phyloP scores from a whole-genome alignment of 2,113 vertebrate genomes.

The Pelecanus crispus region DNA sequence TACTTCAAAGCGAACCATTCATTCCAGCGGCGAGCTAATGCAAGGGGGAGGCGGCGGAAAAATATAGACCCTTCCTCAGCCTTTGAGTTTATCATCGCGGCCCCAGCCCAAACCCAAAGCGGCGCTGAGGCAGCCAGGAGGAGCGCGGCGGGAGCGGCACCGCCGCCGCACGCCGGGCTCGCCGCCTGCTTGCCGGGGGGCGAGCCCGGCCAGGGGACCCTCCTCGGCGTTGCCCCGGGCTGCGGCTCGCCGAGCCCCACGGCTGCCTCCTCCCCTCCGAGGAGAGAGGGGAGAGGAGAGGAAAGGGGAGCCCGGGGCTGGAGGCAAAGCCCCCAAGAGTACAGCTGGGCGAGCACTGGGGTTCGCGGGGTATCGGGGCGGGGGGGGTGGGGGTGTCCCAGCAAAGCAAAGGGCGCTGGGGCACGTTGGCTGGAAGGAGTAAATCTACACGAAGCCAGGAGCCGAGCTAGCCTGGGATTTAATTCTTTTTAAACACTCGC shows the following conservation, averaged over 20 bases:
- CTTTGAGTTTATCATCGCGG: background rate
- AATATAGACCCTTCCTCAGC: background rate
- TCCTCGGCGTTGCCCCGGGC: background rate
- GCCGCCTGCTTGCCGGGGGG: background rate
- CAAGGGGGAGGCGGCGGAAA: background rate
- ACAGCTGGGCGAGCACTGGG: background rate
- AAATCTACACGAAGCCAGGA: background rate
- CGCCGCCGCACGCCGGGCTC: background rate
- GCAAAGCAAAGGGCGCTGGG: background rate
- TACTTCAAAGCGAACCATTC: constrained; percentile 77
- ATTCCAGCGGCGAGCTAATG: constrained; percentile 59
- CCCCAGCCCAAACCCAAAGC: background rate
- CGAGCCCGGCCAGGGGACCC: background rate
- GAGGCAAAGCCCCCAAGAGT: background rate
- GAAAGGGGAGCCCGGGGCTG: background rate
- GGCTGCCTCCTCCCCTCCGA: background rate
- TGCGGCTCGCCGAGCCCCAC: background rate
- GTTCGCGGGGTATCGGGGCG: background rate
- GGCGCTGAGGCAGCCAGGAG: background rate
- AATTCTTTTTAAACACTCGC: background rate
- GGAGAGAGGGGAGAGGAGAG: too few species aligned
- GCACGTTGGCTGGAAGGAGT: background rate
- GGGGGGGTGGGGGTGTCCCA: background rate
- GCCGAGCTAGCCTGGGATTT: background rate
- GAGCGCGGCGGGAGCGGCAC: background rate